These are phyloP conservation scores for Nesoenas mayeri DNA, from an alignment of 2,113 vertebrate species.

Conservation along the genomic window DNA sequence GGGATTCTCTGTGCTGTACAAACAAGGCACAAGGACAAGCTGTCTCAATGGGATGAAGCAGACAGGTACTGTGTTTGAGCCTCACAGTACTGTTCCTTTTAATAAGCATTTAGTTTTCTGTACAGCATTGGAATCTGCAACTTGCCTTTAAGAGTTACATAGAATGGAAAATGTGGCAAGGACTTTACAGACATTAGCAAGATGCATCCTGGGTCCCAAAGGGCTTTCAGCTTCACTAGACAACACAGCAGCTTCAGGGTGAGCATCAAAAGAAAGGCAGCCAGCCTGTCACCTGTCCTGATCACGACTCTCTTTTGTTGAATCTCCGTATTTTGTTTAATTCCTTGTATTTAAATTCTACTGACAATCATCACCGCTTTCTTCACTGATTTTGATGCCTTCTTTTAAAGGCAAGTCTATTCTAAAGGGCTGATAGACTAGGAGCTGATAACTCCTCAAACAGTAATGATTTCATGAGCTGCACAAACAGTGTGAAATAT, in stretches of 20 bases:
- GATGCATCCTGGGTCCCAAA: neutral
- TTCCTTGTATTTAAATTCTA: neutral
- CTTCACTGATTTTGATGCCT: neutral
- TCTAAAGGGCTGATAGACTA: neutral
- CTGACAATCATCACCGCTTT: neutral
- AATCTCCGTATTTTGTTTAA: neutral
- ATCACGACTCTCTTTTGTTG: neutral
- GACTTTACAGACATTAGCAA: neutral
- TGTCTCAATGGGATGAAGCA: neutral
- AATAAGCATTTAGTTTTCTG: neutral
- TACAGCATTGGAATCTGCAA: neutral
- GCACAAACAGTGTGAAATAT: neutral
- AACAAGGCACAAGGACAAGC: neutral
- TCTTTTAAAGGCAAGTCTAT: neutral
- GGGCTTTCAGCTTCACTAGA: neutral
- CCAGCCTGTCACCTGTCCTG: neutral
- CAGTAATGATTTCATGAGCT: conserved; percentile 1
- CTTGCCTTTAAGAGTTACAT: neutral
- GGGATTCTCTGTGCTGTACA: neutral
- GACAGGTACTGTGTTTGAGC: neutral
- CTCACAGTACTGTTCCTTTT: neutral
- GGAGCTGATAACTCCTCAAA: neutral
- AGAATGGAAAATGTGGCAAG: conserved; percentile 16
- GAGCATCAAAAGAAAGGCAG: neutral
- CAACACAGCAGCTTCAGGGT: neutral